A percentile compares a stretch with the other conserved stretches of the same genome.
These are phyloP conservation scores for Melanophora roralis DNA, from an alignment of 2,888 invertebrate genomes.

Conservation along the genomic window DNA sequence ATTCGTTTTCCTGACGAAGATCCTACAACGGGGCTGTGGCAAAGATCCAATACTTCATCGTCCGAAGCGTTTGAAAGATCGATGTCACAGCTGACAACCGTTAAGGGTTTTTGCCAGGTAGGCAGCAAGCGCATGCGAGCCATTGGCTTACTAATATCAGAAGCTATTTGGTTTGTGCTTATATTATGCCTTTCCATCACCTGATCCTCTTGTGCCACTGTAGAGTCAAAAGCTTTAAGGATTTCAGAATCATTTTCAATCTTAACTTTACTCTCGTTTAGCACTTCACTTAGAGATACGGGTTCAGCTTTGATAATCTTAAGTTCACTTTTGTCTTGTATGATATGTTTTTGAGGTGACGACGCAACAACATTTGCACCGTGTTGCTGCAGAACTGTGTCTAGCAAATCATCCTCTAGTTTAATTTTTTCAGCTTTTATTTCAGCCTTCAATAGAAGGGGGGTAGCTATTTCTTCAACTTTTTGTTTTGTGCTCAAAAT, in stretches of 20 bases:
- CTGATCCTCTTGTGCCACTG: not conserved
- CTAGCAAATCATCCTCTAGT: slow-evolving; percentile 72
- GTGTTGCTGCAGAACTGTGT: slow-evolving; percentile 61
- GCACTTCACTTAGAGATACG: slow-evolving; percentile 49
- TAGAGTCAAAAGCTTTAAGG: slow-evolving; percentile 11
- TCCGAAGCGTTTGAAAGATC: slow-evolving; percentile 63
- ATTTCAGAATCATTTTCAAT: slow-evolving; percentile 52
- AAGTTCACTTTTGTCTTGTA: slow-evolving; percentile 67
- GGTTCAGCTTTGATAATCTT: slow-evolving; percentile 75
- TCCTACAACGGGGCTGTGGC: slow-evolving; percentile 63
- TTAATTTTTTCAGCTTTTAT: slow-evolving; percentile 77
- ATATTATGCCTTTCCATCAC: not conserved
- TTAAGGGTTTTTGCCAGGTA: slow-evolving; percentile 50
- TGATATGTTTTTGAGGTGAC: slow-evolving; percentile 60
- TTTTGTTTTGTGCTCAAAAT: slow-evolving; percentile 50
- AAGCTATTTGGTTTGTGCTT: not conserved
- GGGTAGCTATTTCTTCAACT: slow-evolving; percentile 64
- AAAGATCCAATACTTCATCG: slow-evolving; percentile 65
- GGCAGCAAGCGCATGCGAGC: slow-evolving; percentile 63
- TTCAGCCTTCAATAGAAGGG: slow-evolving; percentile 71
- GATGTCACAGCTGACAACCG: slow-evolving; percentile 62
- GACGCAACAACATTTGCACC: slow-evolving; percentile 30
- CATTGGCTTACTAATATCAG: not conserved
- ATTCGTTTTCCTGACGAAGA: slow-evolving; percentile 66
- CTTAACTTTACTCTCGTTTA: slow-evolving; percentile 55